Base-by-base conservation (phyloP, 2,113 vertebrate species). In the Siniperca knerii region DNA sequence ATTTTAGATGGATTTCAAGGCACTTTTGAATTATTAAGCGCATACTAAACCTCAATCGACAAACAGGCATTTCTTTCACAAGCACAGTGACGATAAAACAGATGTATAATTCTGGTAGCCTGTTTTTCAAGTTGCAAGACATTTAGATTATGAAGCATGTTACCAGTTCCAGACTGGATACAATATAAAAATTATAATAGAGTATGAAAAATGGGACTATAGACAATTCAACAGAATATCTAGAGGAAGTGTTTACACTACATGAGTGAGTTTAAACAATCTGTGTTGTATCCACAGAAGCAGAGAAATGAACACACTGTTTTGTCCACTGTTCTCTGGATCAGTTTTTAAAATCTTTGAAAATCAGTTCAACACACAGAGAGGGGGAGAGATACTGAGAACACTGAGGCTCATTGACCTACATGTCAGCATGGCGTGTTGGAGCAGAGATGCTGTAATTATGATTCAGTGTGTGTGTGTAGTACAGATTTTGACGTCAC, bases 1-100 rank as follows among this genome's bases (percentile, higher is more conserved):
- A 77, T 79, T 75, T 75, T 16, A 74, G 62, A 81, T 44, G 60
- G 54, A 83, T 81, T 84, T 81, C 68, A 65, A 68, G 52, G 46
- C 64, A 66, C 23, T 65, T 75, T 29, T 87, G 35, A 90, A 85
- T 77, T 75, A 85, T 87, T 83, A 40, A 87, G 48, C 40, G 8
- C 33, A 9, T 8, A n/a, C 66, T 71, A 64, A 87, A 64, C 57
- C 79, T 82, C 75, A 84, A 68, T 81, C 21, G 33, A 65, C 12
- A 71, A 62, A 77, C 25, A n/a, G 18, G 37, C 37, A 21, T 33
- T 44, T 50, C 52, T 60, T 70, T 10, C 23, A 77, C 64, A 21
- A 77, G 60, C 20, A 25, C 33, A 35, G 57, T n/a, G n/a, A 42
- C 70, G 73, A 76, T 37, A 48, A 67, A 74, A 0, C 81, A 75